Evolutionary conservation across 2,888 invertebrate species (phyloP), one percentile per base, ranked within the genome.

Genomic region (Masnerella sp.): DNA sequence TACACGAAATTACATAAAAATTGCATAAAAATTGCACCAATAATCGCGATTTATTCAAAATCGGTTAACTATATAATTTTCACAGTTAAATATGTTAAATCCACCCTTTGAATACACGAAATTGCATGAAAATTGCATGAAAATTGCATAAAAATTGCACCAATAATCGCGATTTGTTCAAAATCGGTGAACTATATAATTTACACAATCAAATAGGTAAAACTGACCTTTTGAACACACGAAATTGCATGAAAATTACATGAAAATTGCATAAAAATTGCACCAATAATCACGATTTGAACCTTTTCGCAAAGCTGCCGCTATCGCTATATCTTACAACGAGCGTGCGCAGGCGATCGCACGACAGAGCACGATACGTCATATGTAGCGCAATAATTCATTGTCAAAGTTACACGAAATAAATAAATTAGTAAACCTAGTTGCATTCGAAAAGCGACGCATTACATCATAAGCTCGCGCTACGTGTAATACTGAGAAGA

Each of bases 401-500:
- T 18, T 30, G 40, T 17, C 28, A 49, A 28, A 40, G 20, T 20
- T 22, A 51, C 51, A 32, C 38, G 36, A 17, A 65, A 65, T 64
- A 62, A 72, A 72, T 67, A 67, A 72, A 72, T 58, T 40, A 67
- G 43, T 45, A 18, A 34, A 15, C 49, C 64, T 67, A 68, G 52
- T 56, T 54, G 18, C 36, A 61, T 47, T 49, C 51, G 51, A 42
- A 36, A 74, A 74, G 74, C 74, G 25, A 40, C 45, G 56, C 69
- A 64, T 74, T 74, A 69, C 59, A 69, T 59, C 68, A 59, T 49
- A 65, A 69, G 74, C 74, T 59, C 59, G 54, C 54, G 68, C 68
- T 49, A 73, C 51, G 58, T 68, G 51, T 73, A 69, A 69, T 74
- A 74, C 69, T 74, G 69, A 64, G 74, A 54, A 54, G 52, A 59